phyloP scores from a whole-genome alignment of 2,113 vertebrate genomes.

The Ictidomys tridecemlineatus region DNA sequence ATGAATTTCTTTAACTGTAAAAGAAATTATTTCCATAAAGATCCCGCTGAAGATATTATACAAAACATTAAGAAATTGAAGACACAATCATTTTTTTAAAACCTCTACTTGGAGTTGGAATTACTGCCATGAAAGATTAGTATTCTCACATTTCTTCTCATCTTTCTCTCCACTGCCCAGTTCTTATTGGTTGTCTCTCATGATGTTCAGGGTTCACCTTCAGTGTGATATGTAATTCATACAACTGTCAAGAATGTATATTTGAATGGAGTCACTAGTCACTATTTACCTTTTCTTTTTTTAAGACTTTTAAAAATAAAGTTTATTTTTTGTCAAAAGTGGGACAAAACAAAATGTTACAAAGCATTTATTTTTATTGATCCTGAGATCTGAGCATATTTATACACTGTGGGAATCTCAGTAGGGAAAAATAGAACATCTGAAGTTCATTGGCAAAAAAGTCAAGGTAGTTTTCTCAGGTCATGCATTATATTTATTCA shows the following conservation, averaged over 20 bases:
- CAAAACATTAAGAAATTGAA: not conserved
- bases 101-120: not conserved
- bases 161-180: not conserved
- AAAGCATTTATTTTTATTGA: not conserved
- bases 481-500: not conserved
- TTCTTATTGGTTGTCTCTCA: not conserved
- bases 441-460: not conserved
- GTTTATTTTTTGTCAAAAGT: constrained; percentile 16
- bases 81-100: not conserved
- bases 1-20: not conserved
- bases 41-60: not conserved
- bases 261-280: not conserved
- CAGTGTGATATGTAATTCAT: not conserved
- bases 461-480: not conserved
- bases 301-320: not conserved
- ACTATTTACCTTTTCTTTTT: too few species aligned
- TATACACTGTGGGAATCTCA: not conserved
- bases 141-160: not conserved
- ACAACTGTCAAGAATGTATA: not conserved
- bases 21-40: not conserved
- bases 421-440: not conserved
- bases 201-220: not conserved
- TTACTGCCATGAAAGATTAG: not conserved
- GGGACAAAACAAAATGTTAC: not conserved
- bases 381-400: not conserved